Percentiles rank a stretch among this genome's conserved stretches.
These are phyloP conservation scores for Sylvietta virens DNA, from an alignment of 2,113 vertebrate genomes.

Conservation along the genomic window DNA sequence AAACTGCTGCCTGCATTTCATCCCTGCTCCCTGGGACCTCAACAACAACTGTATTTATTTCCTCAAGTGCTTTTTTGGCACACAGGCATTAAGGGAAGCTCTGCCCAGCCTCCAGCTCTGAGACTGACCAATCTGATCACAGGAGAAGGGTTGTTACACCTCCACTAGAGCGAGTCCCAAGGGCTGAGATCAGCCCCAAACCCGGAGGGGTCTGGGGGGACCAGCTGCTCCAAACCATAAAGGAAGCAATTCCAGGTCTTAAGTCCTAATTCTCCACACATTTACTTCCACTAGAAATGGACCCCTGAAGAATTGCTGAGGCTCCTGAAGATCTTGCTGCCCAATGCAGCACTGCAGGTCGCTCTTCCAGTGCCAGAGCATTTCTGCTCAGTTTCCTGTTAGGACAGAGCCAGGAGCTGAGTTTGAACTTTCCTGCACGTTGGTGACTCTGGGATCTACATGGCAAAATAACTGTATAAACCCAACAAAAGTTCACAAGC, in stretches of 20 bases:
- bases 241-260: background rate
- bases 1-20: background rate
- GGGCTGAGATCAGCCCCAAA: background rate
- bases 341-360: background rate
- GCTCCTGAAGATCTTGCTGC: background rate
- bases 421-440: background rate
- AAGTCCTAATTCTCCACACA: background rate
- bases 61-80: background rate
- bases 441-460: background rate
- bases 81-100: background rate
- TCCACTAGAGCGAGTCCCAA: rapidly evolving
- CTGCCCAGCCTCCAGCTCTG: background rate
- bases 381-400: background rate
- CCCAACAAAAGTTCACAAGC: background rate
- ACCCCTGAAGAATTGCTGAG: background rate
- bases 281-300: background rate
- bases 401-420: background rate
- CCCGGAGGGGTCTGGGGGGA: background rate
- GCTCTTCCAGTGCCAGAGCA: background rate
- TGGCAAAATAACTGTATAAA: background rate
- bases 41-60: background rate
- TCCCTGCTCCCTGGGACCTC: background rate
- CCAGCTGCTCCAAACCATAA: background rate
- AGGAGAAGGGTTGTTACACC: background rate
- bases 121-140: background rate